Evolutionary conservation across 2,888 invertebrate genomes (phyloP).

Genomic region (Spisula solida): DNA sequence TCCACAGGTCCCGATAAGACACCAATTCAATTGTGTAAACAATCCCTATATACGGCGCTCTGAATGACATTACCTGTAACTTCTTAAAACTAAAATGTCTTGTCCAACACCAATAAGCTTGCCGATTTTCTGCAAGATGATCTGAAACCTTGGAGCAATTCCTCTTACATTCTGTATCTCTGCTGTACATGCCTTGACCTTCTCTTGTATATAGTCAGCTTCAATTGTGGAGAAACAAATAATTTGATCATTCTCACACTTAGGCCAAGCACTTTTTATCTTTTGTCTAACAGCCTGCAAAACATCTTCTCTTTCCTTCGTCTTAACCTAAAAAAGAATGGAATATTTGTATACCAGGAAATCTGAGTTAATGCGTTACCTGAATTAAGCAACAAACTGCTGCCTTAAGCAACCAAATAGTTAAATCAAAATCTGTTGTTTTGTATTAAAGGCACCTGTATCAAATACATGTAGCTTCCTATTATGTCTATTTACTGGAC

Average conservation of each 20-base stretch:
- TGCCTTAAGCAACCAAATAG: too few relatives aligned
- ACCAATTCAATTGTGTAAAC: too few relatives aligned
- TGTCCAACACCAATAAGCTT: constrained; percentile 75
- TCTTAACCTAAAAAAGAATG: constrained; percentile 63
- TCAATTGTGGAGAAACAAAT: constrained; percentile 75
- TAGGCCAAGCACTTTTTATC: constrained; percentile 74
- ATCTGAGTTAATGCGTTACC: too few relatives aligned
- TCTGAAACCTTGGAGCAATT: constrained; percentile 75
- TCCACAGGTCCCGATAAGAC: too few relatives aligned
- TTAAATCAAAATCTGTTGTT: too few relatives aligned
- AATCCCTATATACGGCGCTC: too few relatives aligned
- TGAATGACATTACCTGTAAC: constrained; percentile 47
- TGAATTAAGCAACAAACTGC: too few relatives aligned
- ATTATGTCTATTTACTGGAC: too few relatives aligned
- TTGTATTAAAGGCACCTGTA: too few relatives aligned
- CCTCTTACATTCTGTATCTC: constrained; percentile 67
- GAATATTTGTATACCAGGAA: too few relatives aligned
- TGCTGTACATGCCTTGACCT: not conserved
- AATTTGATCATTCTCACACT: constrained; percentile 71
- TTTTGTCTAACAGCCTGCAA: constrained; percentile 72
- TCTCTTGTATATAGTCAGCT: constrained; percentile 67
- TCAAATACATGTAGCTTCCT: too few relatives aligned
- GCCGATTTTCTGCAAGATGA: constrained; percentile 75
- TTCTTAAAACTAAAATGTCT: constrained; percentile 63
- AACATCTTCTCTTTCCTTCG: constrained; percentile 72